Evolutionary conservation across 1,140 invertebrate species (phyloP).

Genomic region (Scaptomyza montana): DNA sequence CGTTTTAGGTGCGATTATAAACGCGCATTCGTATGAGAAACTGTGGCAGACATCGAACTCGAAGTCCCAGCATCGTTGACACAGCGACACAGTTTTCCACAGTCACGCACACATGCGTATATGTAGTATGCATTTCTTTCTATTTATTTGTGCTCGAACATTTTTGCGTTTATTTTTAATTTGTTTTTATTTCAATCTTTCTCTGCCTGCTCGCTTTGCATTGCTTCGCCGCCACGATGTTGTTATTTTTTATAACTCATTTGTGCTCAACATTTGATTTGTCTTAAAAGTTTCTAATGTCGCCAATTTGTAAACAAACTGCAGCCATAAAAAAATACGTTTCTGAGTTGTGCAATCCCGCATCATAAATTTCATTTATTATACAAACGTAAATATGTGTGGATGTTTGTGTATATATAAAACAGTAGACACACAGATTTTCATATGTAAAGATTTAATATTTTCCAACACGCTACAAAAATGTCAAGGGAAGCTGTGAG

Average conservation of each 20-base stretch:
- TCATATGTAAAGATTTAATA: constrained; percentile 10
- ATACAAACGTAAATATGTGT: not conserved
- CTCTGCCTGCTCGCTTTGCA: constrained; percentile 12
- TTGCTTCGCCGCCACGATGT: constrained; percentile 10
- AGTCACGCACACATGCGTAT: constrained; percentile 22
- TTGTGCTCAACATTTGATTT: constrained; percentile 46
- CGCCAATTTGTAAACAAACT: constrained; percentile 81
- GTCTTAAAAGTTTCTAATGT: constrained; percentile 74
- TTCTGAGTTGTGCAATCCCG: constrained; percentile 56
- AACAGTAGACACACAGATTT: not conserved
- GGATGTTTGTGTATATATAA: not conserved
- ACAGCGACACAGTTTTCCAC: constrained; percentile 78
- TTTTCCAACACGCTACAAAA: constrained; percentile 22
- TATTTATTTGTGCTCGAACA: constrained; percentile 63
- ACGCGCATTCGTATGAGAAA: constrained; percentile 42
- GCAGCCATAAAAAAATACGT: constrained; percentile 62
- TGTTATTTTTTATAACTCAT: constrained; percentile 7
- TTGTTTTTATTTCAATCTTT: constrained; percentile 68
- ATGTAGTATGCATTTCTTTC: constrained; percentile 38
- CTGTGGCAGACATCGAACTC: constrained; percentile 34
- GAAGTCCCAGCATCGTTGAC: constrained; percentile 51
- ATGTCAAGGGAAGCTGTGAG: constrained; percentile 62
- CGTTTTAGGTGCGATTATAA: constrained; percentile 53
- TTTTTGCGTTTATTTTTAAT: constrained; percentile 78
- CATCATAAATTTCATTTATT: constrained; percentile 16